These are phyloP conservation scores for Drosophila kuntzei DNA, from an alignment of 2,888 invertebrate species.

Conservation along the genomic window DNA sequence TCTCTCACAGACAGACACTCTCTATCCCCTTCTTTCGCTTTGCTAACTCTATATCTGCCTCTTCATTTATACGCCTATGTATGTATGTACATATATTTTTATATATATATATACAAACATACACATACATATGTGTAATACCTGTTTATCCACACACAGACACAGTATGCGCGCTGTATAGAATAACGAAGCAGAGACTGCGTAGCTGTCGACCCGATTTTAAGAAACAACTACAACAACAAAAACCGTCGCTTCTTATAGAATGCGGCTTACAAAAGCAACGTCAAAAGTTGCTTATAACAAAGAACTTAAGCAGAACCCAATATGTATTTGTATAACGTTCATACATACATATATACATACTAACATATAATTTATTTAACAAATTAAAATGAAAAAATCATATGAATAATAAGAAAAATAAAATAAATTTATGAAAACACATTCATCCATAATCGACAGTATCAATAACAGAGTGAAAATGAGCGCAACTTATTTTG, in stretches of 20 bases:
- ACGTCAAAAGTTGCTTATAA: slow-evolving; percentile 32
- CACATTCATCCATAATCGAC: not conserved
- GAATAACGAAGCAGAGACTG: slow-evolving; percentile 70
- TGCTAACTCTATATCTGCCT: slow-evolving; percentile 9
- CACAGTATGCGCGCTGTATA: slow-evolving; percentile 38
- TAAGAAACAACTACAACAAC: slow-evolving; percentile 44
- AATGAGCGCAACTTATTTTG: slow-evolving; percentile 31
- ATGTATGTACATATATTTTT: slow-evolving; percentile 26
- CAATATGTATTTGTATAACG: no score
- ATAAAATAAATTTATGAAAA: slow-evolving; percentile 3
- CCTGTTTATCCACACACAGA: slow-evolving; percentile 43
- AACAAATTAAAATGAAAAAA: slow-evolving; percentile 4
- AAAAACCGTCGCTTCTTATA: slow-evolving; percentile 2
- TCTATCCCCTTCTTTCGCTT: slow-evolving; percentile 13
- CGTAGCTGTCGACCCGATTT: slow-evolving; percentile 68
- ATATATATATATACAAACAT: slow-evolving; percentile 23
- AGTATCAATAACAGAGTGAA: slow-evolving; percentile 18
- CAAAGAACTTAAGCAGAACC: slow-evolving; percentile 13
- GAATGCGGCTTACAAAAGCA: slow-evolving; percentile 3
- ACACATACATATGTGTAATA: slow-evolving; percentile 42
- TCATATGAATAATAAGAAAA: slow-evolving; percentile 4
- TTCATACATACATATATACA: not conserved
- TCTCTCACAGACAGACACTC: not conserved
- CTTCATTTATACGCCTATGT: slow-evolving; percentile 4
- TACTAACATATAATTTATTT: slow-evolving; percentile 5